These are phyloP conservation scores for Scaeva pyrastri DNA, from an alignment of 2,888 invertebrate genomes.

Conservation along the genomic window DNA sequence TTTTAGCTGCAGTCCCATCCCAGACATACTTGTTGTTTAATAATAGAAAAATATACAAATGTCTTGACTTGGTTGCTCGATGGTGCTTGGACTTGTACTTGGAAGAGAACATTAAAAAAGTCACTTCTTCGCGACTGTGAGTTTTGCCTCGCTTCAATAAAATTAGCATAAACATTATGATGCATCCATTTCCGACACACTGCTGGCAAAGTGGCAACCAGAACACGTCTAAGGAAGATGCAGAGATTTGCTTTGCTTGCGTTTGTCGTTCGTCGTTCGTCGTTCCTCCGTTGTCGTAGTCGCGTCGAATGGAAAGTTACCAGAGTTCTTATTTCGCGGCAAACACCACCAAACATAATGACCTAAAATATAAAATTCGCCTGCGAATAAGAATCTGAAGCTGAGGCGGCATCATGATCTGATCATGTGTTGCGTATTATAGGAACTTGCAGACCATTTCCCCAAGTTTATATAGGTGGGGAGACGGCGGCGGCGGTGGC, in stretches of 20 bases:
- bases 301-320: constrained; percentile 60
- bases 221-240: constrained; percentile 16
- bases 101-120: constrained; percentile 23
- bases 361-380: constrained; percentile 29
- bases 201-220: constrained; percentile 15
- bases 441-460: not conserved
- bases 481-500: too few species aligned
- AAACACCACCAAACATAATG: constrained; percentile 12
- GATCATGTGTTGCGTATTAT: too few species aligned
- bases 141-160: constrained; percentile 36
- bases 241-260: constrained; percentile 8
- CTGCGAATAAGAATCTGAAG: constrained; percentile 4
- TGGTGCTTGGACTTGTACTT: constrained; percentile 43
- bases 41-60: constrained; percentile 30
- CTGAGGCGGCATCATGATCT: constrained; percentile 12
- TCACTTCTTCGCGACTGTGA: constrained; percentile 21
- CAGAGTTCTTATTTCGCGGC: constrained; percentile 10
- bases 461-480: not conserved
- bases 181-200: constrained; percentile 19
- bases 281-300: too few species aligned
- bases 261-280: not conserved
- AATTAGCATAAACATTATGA: constrained; percentile 12
- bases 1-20: constrained; percentile 36
- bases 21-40: constrained; percentile 53
- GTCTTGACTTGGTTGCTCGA: not conserved